phyloP scores from a whole-genome alignment of 2,797 vertebrate species.

The Schizopygopsis pylzovi region DNA sequence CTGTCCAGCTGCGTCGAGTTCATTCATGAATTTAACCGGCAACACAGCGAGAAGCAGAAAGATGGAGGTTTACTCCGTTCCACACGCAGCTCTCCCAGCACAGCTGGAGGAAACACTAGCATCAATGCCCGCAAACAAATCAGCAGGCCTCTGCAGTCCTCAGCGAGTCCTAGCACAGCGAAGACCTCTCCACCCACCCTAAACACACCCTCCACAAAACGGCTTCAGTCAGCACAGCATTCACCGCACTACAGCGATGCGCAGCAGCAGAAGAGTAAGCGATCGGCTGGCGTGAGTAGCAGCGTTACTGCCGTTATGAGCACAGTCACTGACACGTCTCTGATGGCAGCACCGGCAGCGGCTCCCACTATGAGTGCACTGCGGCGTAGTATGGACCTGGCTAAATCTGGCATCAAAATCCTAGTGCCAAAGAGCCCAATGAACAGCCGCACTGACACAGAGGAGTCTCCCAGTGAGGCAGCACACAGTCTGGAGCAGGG shows the following conservation, averaged over 20 bases:
- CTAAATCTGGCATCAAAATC: slow-evolving; percentile 95
- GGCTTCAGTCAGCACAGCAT: slow-evolving; percentile 31
- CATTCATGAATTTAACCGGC: slow-evolving; percentile 92
- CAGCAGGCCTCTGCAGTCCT: slow-evolving; percentile 74
- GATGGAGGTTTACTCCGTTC: slow-evolving; percentile 81
- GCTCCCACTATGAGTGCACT: slow-evolving; percentile 72
- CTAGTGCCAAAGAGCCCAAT: slow-evolving; percentile 96
- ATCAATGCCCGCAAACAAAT: slow-evolving; percentile 85
- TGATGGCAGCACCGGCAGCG: slow-evolving; percentile 54
- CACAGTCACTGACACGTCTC: neutral
- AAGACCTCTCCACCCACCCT: slow-evolving; percentile 24
- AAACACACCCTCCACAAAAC: slow-evolving; percentile 39
- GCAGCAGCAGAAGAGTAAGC: slow-evolving; percentile 78
- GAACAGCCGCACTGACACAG: slow-evolving; percentile 84
- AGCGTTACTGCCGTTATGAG: slow-evolving; percentile 15
- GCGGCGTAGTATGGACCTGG: slow-evolving; percentile 90
- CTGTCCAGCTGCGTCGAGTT: slow-evolving; percentile 91
- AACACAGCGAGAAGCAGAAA: slow-evolving; percentile 78
- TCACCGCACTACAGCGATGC: slow-evolving; percentile 61
- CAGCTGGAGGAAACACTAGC: slow-evolving; percentile 73
- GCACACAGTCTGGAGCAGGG: slow-evolving; percentile 86
- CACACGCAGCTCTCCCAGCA: slow-evolving; percentile 84
- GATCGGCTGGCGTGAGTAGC: slow-evolving; percentile 61
- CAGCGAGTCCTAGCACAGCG: neutral
- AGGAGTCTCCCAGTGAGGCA: slow-evolving; percentile 88